A percentile compares a stretch with the other conserved stretches of the same genome.
Evolutionary conservation across 2,888 invertebrate genomes (phyloP).

Genomic region (Parnassius smintheus): DNA sequence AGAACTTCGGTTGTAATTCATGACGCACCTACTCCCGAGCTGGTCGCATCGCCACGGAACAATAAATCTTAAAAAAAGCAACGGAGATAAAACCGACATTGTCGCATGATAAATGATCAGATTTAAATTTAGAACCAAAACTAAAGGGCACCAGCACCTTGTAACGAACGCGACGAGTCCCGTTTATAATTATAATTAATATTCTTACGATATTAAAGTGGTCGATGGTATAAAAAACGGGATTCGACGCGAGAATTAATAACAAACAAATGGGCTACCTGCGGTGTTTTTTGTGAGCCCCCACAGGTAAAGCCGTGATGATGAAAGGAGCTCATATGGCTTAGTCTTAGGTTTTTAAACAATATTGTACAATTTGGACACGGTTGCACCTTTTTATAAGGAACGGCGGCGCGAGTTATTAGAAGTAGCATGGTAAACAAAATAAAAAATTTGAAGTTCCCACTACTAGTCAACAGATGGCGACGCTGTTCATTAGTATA

Average conservation of each 20-base stretch:
- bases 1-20: conserved; percentile 36
- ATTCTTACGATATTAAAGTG: conserved; percentile 79
- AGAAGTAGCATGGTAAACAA: conserved; percentile 51
- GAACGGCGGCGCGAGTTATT: conserved; percentile 66
- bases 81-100: conserved; percentile 73
- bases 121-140: conserved; percentile 75
- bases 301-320: conserved; percentile 73
- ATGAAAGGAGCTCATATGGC: conserved; percentile 75
- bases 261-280: conserved; percentile 82
- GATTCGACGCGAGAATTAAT: conserved; percentile 80
- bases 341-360: conserved; percentile 75
- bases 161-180: conserved; percentile 70
- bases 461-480: conserved; percentile 70
- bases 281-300: conserved; percentile 76
- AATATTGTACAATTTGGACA: conserved; percentile 75
- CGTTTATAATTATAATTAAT: conserved; percentile 82
- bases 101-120: conserved; percentile 80
- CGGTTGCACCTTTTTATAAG: conserved; percentile 72
- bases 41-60: conserved; percentile 32
- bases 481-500: conserved; percentile 36
- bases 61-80: conserved; percentile 50
- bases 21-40: conserved; percentile 39
- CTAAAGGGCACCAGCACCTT: conserved; percentile 61
- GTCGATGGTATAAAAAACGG: conserved; percentile 64
- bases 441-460: conserved; percentile 49